Evolutionary conservation across 2,888 invertebrate species (phyloP), one percentile per base, ranked within the genome.

Genomic region (Phanerotoma sp.): DNA sequence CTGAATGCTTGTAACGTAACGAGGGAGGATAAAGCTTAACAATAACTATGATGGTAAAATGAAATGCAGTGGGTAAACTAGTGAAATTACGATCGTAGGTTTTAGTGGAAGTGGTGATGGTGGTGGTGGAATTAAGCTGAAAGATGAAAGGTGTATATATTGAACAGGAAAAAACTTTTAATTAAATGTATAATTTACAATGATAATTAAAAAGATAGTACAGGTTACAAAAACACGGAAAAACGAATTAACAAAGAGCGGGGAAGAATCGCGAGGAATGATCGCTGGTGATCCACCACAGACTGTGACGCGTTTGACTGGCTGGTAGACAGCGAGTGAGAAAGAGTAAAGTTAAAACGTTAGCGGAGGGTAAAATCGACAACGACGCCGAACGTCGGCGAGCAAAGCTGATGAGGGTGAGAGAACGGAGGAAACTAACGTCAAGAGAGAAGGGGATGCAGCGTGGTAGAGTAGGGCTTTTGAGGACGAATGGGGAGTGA

Each of bases 301-400:
- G 15, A 35, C 35, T 35, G 15, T 35, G 35, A 35, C 35, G 35
- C 35, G 35, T 35, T 35, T 35, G 30, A 35, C 35, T 35, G 35
- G 10, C 16, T 13, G 15, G 35, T 35, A 13, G 35, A 35, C 16
- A 35, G 16, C 13, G 35, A 35, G 35, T 35, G 35, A 35, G 11
- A 35, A 35, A 35, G 35, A n/a, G n/a, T n/a, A n/a, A n/a, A n/a
- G n/a, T 16, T 35, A 35, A 16, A 35, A 35, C 13, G 35, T 15
- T 35, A 35, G 35, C 13, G 16, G 35, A 35, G 35, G 13, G 13
- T 35, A 16, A 35, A 35, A 15, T 7, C n/a, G n/a, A n/a, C n/a
- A n/a, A n/a, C n/a, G n/a, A n/a, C n/a, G n/a, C n/a, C n/a, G n/a
- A 35, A 35, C 35, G 35, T 35, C 13, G 16, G 13, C 15, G 13